phyloP scores from a whole-genome alignment of 2,113 vertebrate species.

The Puffinus mauretanicus region DNA sequence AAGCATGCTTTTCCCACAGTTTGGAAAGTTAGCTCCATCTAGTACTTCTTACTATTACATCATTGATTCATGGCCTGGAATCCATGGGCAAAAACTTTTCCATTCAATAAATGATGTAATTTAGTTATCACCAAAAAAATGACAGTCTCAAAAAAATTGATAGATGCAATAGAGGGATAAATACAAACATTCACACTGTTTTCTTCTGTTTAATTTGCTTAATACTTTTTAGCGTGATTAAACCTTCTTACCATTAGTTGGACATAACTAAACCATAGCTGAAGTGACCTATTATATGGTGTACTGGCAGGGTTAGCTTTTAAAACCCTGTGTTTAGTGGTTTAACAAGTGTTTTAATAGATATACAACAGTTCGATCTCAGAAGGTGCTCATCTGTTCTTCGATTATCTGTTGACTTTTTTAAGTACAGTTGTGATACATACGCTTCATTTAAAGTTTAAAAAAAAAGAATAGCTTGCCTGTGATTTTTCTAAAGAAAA shows the following conservation, averaged over 20 bases:
- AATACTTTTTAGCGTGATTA: background rate
- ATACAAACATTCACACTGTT: background rate
- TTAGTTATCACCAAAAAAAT: background rate
- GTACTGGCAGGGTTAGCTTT: background rate
- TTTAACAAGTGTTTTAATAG: background rate
- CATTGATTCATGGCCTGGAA: background rate
- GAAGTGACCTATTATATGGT: background rate
- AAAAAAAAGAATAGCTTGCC: background rate
- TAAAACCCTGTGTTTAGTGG: background rate
- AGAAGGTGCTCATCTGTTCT: background rate
- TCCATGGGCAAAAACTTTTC: background rate
- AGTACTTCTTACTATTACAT: background rate
- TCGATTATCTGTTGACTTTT: background rate
- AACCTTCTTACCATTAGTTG: background rate
- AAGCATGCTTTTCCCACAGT: background rate
- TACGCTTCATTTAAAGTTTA: background rate
- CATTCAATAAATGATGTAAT: background rate
- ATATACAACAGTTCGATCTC: background rate
- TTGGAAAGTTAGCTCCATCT: background rate
- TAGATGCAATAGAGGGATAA: background rate
- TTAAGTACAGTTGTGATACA: background rate
- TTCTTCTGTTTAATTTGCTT: background rate
- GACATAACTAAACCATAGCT: background rate
- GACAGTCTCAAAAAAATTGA: background rate
- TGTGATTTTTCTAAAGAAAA: background rate